Conservation (phyloP, 2,888 invertebrate genomes). For the Epistrophe grossulariae region DNA sequence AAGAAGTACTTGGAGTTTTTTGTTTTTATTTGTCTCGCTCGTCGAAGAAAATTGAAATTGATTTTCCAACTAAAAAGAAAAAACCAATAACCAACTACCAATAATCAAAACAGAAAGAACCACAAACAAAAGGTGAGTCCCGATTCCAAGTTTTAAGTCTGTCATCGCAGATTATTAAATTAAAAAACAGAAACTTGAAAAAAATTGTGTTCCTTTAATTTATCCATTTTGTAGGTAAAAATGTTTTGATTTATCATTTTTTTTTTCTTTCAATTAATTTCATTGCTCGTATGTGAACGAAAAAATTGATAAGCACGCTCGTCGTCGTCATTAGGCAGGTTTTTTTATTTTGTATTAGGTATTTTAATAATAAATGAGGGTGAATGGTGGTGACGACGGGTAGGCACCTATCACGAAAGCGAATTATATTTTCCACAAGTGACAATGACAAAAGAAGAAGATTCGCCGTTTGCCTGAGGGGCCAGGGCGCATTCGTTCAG, state of each 20-base stretch:
- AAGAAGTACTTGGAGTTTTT: slow-evolving; percentile 12
- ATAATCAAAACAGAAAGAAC: slow-evolving; percentile 70
- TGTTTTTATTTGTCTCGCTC: slow-evolving; percentile 29
- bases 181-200: not conserved
- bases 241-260: slow-evolving; percentile 10
- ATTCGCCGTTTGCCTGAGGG: not conserved
- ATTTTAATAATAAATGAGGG: slow-evolving; percentile 35
- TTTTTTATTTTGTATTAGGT: slow-evolving; percentile 27
- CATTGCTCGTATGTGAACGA: not conserved
- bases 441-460: slow-evolving; percentile 53
- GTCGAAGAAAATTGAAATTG: slow-evolving; percentile 51
- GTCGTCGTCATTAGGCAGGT: slow-evolving; percentile 1
- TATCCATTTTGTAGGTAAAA: slow-evolving; percentile 20
- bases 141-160: not conserved
- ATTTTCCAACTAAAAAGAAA: slow-evolving; percentile 33
- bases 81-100: slow-evolving; percentile 24
- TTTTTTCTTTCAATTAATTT: slow-evolving; percentile 3
- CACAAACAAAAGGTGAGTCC: slow-evolving; percentile 69
- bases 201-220: slow-evolving; percentile 12
- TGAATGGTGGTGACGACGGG: not conserved
- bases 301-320: slow-evolving; percentile 20
- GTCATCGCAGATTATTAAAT: not conserved
- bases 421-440: slow-evolving; percentile 28
- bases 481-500: slow-evolving; percentile 34
- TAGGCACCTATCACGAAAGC: not conserved